These are phyloP conservation scores for Tapirus terrestris DNA, from an alignment of 2,113 vertebrate species.

Conservation along the genomic window DNA sequence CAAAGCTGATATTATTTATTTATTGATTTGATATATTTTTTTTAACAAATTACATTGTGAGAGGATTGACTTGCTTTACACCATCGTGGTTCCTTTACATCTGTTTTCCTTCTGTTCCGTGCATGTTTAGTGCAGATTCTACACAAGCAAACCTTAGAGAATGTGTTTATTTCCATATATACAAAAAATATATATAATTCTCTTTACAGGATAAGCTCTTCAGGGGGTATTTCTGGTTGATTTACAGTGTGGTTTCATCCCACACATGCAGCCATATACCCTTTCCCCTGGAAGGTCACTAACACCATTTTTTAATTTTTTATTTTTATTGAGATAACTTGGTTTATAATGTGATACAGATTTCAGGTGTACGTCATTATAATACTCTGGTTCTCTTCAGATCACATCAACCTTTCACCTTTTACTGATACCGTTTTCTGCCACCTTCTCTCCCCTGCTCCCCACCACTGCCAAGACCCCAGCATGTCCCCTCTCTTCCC, in stretches of 20 bases:
- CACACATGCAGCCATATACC: neutral
- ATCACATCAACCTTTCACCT: neutral
- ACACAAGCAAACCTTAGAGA: neutral
- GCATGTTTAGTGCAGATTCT: neutral
- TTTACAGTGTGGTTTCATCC: neutral
- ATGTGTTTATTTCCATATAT: neutral
- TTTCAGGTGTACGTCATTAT: too few species aligned
- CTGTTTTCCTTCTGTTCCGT: neutral
- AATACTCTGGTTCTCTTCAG: too few species aligned
- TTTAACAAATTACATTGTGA: neutral
- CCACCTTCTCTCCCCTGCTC: neutral
- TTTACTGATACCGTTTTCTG: neutral
- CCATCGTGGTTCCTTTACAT: neutral
- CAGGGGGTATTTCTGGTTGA: neutral
- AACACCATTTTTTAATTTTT: neutral
- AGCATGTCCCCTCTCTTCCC: accelerated
- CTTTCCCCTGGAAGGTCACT: neutral
- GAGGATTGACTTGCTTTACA: neutral
- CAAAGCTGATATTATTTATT: neutral
- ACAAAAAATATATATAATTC: neutral
- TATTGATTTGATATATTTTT: neutral
- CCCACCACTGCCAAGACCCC: accelerated
- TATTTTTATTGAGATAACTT: too few species aligned
- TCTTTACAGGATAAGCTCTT: neutral
- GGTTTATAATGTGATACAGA: too few species aligned